A percentile compares a stretch with the other conserved stretches of the same genome.
Evolutionary conservation across 2,797 vertebrate genomes (phyloP).

Genomic region (Melanotaenia boesemani): DNA sequence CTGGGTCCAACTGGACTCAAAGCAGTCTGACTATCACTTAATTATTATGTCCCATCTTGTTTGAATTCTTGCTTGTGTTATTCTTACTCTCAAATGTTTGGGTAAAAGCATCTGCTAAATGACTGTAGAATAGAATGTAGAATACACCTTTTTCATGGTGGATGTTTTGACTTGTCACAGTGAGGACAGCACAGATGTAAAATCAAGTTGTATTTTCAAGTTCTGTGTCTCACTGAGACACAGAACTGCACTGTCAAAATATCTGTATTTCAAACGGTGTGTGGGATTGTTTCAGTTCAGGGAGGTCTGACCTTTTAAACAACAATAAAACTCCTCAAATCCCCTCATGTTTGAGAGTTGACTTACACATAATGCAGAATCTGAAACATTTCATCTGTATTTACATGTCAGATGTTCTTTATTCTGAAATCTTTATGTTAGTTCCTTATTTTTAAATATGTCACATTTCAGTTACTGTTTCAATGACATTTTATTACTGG

Average conservation of each 20-base stretch:
- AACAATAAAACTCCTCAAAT: neutral
- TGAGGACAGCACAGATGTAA: no score
- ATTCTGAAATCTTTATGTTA: neutral
- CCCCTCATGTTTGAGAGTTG: neutral
- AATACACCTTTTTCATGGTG: no score
- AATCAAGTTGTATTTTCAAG: neutral
- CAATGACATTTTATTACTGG: neutral
- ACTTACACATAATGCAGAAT: neutral
- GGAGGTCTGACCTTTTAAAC: neutral
- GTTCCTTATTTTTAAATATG: neutral
- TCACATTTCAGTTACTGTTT: neutral
- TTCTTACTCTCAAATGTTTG: no score
- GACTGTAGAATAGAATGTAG: no score
- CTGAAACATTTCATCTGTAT: neutral
- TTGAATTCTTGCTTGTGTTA: no score
- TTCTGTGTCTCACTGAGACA: neutral
- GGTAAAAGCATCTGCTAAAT: no score
- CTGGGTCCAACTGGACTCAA: no score
- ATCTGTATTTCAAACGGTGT: neutral
- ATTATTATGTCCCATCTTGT: no score
- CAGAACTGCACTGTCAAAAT: neutral
- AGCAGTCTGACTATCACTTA: no score
- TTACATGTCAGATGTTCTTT: neutral
- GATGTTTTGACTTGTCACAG: neutral
- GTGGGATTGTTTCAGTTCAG: neutral